These are phyloP conservation scores for Tiliqua scincoides DNA, from an alignment of 2,113 vertebrate species.

Conservation along the genomic window DNA sequence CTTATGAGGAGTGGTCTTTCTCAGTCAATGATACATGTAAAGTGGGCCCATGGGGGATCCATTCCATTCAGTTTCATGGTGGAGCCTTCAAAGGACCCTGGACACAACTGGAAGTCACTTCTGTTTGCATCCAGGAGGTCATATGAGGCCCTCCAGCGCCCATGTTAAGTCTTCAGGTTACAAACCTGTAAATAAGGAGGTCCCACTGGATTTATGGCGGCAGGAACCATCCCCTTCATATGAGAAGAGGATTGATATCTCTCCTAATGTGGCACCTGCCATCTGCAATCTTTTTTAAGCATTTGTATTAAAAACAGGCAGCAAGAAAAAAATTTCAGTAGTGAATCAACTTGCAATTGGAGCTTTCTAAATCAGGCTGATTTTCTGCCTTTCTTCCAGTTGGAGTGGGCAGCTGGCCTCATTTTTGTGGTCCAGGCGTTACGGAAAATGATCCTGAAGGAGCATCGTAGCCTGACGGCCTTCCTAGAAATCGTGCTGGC, in stretches of 20 bases:
- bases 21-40: too few species aligned
- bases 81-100: too few species aligned
- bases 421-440: conserved; percentile 63
- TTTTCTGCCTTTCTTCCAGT: conserved; percentile 5
- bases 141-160: too few species aligned
- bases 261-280: neutral
- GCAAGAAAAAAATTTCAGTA: too few species aligned
- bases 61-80: too few species aligned
- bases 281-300: neutral
- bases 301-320: neutral
- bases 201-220: too few species aligned
- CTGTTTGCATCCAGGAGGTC: too few species aligned
- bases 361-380: neutral
- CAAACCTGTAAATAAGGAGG: too few species aligned
- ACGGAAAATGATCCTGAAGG: conserved; percentile 54
- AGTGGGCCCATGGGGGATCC: too few species aligned
- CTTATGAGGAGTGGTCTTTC: too few species aligned
- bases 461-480: conserved; percentile 41
- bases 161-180: too few species aligned
- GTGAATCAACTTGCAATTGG: neutral
- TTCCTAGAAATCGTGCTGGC: conserved; percentile 57
- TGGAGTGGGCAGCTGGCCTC: conserved; percentile 49
- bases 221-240: neutral
- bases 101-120: too few species aligned
- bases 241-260: neutral